Percentiles rank a stretch among this genome's conserved stretches.
Conservation (phyloP, 2,888 invertebrate genomes). For the Agrotis clavis region DNA sequence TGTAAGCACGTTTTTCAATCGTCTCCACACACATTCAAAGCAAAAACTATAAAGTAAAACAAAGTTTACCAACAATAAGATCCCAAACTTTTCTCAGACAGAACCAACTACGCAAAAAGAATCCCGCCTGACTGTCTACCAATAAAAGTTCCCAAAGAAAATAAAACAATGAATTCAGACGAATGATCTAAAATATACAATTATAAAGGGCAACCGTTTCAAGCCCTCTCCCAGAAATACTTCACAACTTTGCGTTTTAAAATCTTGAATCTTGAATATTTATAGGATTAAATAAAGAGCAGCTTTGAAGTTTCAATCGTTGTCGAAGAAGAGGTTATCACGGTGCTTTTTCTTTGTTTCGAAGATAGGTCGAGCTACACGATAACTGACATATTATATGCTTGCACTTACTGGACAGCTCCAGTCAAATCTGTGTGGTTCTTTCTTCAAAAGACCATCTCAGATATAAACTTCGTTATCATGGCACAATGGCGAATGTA, state of each 20-base stretch:
- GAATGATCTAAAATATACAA: conserved; percentile 57
- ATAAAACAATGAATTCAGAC: conserved; percentile 43
- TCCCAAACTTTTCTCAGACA: neutral
- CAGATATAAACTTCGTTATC: neutral
- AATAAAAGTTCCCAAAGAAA: conserved; percentile 37
- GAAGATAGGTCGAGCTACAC: too few relatives aligned
- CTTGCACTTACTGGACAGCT: too few relatives aligned
- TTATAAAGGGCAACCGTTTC: conserved; percentile 43
- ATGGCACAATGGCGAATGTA: neutral
- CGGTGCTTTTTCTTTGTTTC: conserved; percentile 24
- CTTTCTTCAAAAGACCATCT: too few relatives aligned
- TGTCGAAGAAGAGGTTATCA: conserved; percentile 25
- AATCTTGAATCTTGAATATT: conserved; percentile 53
- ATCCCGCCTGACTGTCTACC: conserved; percentile 32
- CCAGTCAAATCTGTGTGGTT: too few relatives aligned
- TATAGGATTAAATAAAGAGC: conserved; percentile 45
- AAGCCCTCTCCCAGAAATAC: conserved; percentile 36
- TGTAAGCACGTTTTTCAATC: conserved; percentile 4
- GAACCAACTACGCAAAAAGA: conserved; percentile 36
- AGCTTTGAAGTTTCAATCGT: conserved; percentile 35
- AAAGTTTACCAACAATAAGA: neutral
- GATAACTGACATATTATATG: too few relatives aligned
- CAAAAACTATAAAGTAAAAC: neutral
- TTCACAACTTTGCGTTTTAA: conserved; percentile 46
- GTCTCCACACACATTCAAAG: neutral